These are phyloP conservation scores for Heliocidaris erythrogramma DNA, from an alignment of 35 echinoderm and acorn worm species.

Conservation along the genomic window DNA sequence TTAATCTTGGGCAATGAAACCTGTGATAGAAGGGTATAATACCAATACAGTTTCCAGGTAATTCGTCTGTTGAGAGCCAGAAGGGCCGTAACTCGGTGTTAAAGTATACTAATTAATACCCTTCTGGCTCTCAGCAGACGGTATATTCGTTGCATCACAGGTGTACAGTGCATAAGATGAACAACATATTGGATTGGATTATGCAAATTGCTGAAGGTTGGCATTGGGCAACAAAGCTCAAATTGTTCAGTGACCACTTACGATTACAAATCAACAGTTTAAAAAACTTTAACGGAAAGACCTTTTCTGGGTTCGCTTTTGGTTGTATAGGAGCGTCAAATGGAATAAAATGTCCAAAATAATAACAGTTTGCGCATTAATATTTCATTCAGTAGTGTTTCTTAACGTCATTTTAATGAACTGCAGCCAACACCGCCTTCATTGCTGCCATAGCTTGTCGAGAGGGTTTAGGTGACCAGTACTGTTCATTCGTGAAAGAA, in stretches of 20 bases:
- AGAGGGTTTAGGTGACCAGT: constrained; percentile 19
- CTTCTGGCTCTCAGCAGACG: no score
- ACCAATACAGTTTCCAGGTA: no score
- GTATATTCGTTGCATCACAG: no score
- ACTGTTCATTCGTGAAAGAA: constrained; percentile 48
- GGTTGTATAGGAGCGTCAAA: background rate
- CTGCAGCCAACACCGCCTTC: constrained; percentile 77
- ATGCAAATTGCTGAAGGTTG: no score
- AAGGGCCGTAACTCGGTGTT: no score
- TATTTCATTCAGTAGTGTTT: background rate
- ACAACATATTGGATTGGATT: no score
- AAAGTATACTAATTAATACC: no score
- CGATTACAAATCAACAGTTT: background rate
- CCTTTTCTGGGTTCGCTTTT: background rate
- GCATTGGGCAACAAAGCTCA: no score
- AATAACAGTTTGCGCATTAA: background rate
- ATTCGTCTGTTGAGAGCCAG: no score
- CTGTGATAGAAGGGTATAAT: no score
- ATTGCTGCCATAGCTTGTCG: constrained; percentile 61
- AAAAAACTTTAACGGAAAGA: background rate
- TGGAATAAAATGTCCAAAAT: background rate
- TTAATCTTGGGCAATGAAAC: no score
- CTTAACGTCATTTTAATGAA: background rate
- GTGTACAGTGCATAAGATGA: no score
- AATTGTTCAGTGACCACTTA: background rate